Conservation (phyloP, 2,797 vertebrate species). For the Octomys mimax region DNA sequence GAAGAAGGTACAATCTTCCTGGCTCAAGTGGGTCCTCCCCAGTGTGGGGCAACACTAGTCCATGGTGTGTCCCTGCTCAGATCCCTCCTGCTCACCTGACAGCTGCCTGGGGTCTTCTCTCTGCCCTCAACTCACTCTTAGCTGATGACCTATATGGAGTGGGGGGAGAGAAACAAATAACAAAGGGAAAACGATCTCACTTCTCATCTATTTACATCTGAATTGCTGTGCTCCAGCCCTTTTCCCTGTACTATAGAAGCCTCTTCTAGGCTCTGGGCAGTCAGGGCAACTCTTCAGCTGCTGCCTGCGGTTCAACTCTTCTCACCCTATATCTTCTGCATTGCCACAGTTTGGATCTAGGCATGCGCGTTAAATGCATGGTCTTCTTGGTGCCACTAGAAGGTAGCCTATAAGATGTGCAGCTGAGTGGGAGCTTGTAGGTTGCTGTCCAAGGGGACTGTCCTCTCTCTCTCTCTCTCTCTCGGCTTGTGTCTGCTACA, state of each 20-base stretch:
- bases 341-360: background rate
- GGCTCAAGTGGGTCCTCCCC: background rate
- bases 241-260: background rate
- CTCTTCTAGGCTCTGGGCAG: background rate
- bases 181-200: background rate
- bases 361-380: background rate
- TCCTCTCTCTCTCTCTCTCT: background rate
- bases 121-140: background rate
- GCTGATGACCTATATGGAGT: background rate
- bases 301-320: background rate
- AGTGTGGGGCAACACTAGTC: rapidly evolving
- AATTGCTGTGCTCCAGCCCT: background rate
- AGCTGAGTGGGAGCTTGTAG: background rate
- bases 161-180: background rate
- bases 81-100: background rate
- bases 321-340: background rate
- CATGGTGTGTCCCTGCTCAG: rapidly evolving
- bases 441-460: background rate
- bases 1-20: background rate
- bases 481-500: background rate
- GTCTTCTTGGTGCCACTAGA: background rate
- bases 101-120: background rate
- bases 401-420: background rate
- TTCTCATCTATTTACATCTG: background rate
- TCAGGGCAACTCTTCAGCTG: background rate